These are phyloP conservation scores for Climacteris rufus DNA, from an alignment of 2,113 vertebrate genomes.

Conservation along the genomic window DNA sequence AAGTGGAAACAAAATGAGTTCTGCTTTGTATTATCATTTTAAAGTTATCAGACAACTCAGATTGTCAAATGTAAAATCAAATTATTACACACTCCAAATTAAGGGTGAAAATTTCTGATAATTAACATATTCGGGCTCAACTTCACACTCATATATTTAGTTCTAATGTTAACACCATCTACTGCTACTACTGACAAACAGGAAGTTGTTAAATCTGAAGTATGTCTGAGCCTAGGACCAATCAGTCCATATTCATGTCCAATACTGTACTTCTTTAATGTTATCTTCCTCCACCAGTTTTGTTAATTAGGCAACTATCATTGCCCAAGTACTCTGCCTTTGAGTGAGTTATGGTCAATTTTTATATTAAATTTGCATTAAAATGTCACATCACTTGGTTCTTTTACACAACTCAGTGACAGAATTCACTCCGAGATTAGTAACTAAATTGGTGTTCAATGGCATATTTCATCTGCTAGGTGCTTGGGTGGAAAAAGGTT, in stretches of 20 bases:
- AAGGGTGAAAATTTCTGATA: background rate
- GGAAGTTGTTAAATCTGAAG: background rate
- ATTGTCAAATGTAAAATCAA: background rate
- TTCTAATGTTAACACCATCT: background rate
- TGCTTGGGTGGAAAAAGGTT: background rate
- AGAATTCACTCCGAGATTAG: background rate
- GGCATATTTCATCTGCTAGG: background rate
- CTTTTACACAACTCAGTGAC: background rate
- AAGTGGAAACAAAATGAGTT: background rate
- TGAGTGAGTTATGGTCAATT: background rate
- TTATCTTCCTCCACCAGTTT: background rate
- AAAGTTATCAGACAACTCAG: background rate
- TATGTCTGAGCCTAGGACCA: background rate
- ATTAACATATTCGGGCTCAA: background rate
- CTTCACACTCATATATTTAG: background rate
- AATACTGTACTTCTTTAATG: background rate
- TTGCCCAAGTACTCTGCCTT: background rate
- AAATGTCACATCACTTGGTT: background rate
- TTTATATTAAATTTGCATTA: background rate
- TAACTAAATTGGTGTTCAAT: background rate
- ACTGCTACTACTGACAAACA: background rate
- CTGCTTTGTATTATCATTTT: background rate
- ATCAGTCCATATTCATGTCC: background rate
- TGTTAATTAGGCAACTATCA: constrained; percentile 6
- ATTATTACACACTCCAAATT: background rate